Evolutionary conservation across 1,140 invertebrate species (phyloP).

Genomic region (Tetragnatha versicolor): DNA sequence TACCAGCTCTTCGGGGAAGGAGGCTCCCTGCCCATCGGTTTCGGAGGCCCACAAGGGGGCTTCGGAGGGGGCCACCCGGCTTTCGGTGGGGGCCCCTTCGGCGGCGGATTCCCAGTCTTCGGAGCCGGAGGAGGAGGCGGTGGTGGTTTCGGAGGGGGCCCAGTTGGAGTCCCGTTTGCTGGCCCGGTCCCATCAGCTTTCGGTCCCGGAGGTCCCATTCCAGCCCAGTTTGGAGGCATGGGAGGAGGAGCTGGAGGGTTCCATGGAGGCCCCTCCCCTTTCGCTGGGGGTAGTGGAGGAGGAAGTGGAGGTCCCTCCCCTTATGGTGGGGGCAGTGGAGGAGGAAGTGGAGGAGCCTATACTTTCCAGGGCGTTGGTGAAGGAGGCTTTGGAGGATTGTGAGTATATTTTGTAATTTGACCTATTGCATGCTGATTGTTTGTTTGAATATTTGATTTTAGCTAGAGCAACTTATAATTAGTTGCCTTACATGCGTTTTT

Average conservation of each 20-base stretch:
- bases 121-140: background rate
- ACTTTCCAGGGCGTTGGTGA: conserved; percentile 32
- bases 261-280: background rate
- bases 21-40: background rate
- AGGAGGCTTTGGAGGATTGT: conserved; percentile 33
- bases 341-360: conserved; percentile 6
- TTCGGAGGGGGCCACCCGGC: conserved; percentile 18
- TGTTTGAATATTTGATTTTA: background rate
- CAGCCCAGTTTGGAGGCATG: background rate
- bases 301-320: conserved; percentile 15
- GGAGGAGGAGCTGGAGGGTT: background rate
- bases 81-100: conserved; percentile 15
- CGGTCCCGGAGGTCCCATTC: background rate
- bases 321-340: background rate
- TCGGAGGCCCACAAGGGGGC: conserved; percentile 5
- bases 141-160: background rate
- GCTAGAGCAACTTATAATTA: background rate
- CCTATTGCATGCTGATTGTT: background rate
- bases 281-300: conserved; percentile 2
- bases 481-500: background rate
- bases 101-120: conserved; percentile 16
- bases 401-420: conserved; percentile 2
- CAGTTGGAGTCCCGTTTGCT: background rate
- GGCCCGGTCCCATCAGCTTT: background rate
- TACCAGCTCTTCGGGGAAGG: conserved; percentile 12